phyloP scores from a whole-genome alignment of 2,797 vertebrate genomes.

The Scarus forsteni region DNA sequence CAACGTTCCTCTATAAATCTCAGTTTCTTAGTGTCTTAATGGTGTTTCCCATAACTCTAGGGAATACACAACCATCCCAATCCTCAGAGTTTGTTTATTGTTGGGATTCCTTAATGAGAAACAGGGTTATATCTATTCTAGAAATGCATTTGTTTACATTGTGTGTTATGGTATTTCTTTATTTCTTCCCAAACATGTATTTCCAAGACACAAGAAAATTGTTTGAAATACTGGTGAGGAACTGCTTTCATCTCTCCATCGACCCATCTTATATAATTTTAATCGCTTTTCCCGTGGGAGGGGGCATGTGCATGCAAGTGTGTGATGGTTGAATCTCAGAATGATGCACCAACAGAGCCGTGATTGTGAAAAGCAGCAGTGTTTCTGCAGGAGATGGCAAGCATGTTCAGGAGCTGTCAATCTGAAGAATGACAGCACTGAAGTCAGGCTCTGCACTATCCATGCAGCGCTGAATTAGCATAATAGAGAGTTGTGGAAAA shows the following conservation, averaged over 20 bases:
- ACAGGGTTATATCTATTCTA: not conserved
- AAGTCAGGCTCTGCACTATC: constrained; percentile 51
- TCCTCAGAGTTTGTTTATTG: not conserved
- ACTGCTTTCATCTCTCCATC: not conserved
- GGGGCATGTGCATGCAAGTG: constrained; percentile 8
- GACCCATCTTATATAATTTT: not conserved
- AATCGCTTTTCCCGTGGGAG: constrained; percentile 6
- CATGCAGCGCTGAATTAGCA: constrained; percentile 59
- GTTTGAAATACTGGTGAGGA: not conserved
- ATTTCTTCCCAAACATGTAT: not conserved
- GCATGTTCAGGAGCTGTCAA: constrained; percentile 56
- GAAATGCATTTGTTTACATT: not conserved
- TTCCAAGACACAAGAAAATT: not conserved
- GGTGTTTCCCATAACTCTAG: not conserved
- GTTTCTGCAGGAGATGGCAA: constrained; percentile 59
- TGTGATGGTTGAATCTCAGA: constrained; percentile 40
- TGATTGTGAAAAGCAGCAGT: constrained; percentile 39
- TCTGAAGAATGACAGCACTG: constrained; percentile 48
- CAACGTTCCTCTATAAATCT: no score
- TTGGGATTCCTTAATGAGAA: not conserved
- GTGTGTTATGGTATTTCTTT: not conserved
- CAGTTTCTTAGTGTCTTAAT: not conserved
- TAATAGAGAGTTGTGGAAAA: constrained; percentile 54
- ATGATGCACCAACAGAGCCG: constrained; percentile 46
- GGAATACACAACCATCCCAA: not conserved